These are phyloP conservation scores for Ailurus styani DNA, from an alignment of 2,113 vertebrate genomes.

Conservation along the genomic window DNA sequence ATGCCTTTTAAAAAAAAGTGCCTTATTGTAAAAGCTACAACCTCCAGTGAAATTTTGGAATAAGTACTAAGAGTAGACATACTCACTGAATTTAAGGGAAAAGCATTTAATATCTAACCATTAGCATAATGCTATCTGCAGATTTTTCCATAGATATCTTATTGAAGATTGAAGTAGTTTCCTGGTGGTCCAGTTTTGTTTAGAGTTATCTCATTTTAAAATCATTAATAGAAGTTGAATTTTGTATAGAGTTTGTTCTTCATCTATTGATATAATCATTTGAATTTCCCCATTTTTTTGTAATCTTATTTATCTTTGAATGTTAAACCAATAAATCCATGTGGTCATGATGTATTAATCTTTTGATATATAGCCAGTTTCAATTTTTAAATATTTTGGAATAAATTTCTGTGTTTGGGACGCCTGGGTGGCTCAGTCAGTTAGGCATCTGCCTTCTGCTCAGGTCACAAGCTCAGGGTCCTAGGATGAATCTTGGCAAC, in stretches of 20 bases:
- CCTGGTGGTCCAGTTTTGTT: background rate
- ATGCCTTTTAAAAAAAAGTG: background rate
- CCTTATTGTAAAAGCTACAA: background rate
- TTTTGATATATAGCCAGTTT: background rate
- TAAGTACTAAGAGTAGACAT: background rate
- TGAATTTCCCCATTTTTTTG: background rate
- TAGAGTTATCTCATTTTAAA: background rate
- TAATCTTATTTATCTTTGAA: background rate
- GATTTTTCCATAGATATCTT: background rate
- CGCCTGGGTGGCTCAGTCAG: too few species aligned
- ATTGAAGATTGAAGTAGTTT: background rate
- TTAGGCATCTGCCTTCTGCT: too few species aligned
- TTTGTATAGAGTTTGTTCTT: background rate
- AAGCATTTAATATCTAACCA: background rate
- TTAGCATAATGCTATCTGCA: background rate
- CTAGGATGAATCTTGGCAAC: too few species aligned
- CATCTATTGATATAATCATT: background rate
- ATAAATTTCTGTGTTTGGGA: background rate
- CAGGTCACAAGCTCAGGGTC: too few species aligned
- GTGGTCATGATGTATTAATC: background rate
- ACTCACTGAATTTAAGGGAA: background rate
- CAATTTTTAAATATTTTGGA: background rate
- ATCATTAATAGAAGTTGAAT: background rate
- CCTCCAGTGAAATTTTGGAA: background rate
- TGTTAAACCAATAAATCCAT: background rate